Evolutionary conservation across 2,113 vertebrate species (phyloP).

Genomic region (Hydrochoerus hydrochaeris): DNA sequence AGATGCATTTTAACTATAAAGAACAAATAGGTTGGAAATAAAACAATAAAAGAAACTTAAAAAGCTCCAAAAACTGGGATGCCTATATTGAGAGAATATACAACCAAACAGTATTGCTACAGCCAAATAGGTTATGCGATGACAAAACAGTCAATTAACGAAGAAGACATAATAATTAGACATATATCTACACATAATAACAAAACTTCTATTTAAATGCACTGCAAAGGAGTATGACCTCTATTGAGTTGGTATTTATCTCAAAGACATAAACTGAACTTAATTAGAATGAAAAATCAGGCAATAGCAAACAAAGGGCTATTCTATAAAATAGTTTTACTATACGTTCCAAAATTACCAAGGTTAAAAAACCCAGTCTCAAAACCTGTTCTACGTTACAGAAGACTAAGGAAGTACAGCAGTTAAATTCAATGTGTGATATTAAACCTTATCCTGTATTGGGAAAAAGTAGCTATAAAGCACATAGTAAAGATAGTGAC

Average conservation of each 20-base stretch:
- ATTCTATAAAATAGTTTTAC: neutral
- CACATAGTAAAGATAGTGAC: neutral
- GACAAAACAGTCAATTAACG: neutral
- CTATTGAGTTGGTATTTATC: neutral
- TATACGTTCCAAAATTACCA: neutral
- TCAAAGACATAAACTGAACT: neutral
- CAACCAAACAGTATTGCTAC: neutral
- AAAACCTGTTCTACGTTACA: neutral
- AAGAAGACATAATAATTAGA: neutral
- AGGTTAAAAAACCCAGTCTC: neutral
- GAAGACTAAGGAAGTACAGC: neutral
- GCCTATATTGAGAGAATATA: neutral
- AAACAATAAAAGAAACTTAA: no score
- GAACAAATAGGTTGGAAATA: neutral
- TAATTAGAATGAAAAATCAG: neutral
- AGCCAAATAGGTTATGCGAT: neutral
- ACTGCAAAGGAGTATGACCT: neutral
- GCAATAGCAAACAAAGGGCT: neutral
- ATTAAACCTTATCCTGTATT: neutral
- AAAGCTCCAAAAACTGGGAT: neutral
- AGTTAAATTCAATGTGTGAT: neutral
- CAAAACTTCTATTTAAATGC: neutral
- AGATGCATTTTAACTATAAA: neutral
- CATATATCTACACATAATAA: neutral
- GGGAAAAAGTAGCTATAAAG: neutral